Percentiles rank a stretch among this genome's conserved stretches.
These are phyloP conservation scores for Lampris incognitus DNA, from an alignment of 2,113 vertebrate species.

Conservation along the genomic window DNA sequence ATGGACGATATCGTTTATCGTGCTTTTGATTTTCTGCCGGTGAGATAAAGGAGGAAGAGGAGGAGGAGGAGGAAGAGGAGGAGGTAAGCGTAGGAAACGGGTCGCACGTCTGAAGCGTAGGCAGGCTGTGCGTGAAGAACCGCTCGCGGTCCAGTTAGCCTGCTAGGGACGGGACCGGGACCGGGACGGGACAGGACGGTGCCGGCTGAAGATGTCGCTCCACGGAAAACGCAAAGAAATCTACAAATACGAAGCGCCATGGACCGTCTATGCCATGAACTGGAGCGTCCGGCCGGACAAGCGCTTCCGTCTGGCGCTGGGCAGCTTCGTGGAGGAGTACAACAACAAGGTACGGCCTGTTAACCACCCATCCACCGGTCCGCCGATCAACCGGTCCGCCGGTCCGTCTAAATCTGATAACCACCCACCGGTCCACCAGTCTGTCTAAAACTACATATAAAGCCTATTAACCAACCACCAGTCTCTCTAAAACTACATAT, in stretches of 20 bases:
- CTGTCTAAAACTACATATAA: no score
- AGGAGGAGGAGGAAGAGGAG: no score
- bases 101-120: slow-evolving; percentile 1
- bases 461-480: no score
- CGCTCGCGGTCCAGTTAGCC: background rate
- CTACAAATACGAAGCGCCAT: slow-evolving; percentile 95
- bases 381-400: no score
- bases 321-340: slow-evolving; percentile 97
- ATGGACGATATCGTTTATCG: no score
- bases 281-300: slow-evolving; percentile 98
- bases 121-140: background rate
- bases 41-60: no score
- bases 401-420: no score
- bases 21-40: no score
- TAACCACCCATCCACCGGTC: background rate
- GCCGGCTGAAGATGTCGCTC: slow-evolving; percentile 83
- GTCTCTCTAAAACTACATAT: no score
- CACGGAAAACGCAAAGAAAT: slow-evolving; percentile 96
- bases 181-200: no score
- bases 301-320: slow-evolving; percentile 94
- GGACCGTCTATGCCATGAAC: slow-evolving; percentile 99
- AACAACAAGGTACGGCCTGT: slow-evolving; percentile 89
- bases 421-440: no score
- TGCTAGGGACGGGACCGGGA: background rate
- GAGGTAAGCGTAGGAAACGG: background rate